Conservation (phyloP, 2,797 vertebrate genomes). For the Danionella dracula region DNA sequence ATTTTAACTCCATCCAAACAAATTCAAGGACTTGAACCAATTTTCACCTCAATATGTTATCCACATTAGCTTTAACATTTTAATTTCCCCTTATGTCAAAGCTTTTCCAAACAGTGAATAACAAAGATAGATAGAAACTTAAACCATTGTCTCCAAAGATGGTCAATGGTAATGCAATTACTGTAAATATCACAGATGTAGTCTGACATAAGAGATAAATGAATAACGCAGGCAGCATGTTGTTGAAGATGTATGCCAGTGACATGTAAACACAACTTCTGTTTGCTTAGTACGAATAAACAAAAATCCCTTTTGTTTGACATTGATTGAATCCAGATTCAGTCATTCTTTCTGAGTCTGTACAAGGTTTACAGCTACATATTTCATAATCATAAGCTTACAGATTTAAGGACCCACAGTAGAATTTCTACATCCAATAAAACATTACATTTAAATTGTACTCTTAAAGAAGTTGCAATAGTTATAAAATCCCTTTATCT, state of each 20-base stretch:
- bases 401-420: too few species aligned
- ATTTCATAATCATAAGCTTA: too few species aligned
- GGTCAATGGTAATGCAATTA: constrained; percentile 5
- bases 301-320: constrained; percentile 4
- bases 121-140: not conserved
- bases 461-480: too few species aligned
- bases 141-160: constrained; percentile 20
- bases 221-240: not conserved
- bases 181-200: constrained; percentile 27
- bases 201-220: constrained; percentile 1
- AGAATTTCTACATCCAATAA: too few species aligned
- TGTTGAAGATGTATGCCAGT: constrained; percentile 4
- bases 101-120: not conserved
- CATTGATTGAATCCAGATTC: constrained; percentile 24
- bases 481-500: too few species aligned
- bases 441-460: too few species aligned
- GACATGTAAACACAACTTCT: constrained; percentile 5
- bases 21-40: too few species aligned
- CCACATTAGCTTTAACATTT: too few species aligned
- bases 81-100: not conserved
- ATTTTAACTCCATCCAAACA: too few species aligned
- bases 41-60: too few species aligned
- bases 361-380: not conserved
- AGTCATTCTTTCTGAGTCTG: not conserved
- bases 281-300: constrained; percentile 16